Evolutionary conservation across 1,140 invertebrate species (phyloP).

Genomic region (Cecropterus lyciades): DNA sequence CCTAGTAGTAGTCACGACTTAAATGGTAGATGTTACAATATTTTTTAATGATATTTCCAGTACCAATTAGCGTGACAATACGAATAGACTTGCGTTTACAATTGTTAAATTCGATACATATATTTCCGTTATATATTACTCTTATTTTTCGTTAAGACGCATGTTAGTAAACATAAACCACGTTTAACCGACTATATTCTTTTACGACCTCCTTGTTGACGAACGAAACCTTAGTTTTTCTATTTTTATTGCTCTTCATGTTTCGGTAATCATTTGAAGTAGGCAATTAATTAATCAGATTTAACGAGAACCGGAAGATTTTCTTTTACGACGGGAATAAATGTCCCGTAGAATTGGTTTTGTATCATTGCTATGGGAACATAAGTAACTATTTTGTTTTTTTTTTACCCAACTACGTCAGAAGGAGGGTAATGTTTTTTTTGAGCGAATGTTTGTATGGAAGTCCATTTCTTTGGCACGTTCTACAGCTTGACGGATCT

Average conservation of each 20-base stretch:
- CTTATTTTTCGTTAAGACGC: not conserved
- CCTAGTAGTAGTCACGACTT: too few relatives aligned
- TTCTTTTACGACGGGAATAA: constrained; percentile 21
- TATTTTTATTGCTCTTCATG: constrained; percentile 21
- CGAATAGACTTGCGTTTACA: not conserved
- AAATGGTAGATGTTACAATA: too few relatives aligned
- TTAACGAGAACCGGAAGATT: constrained; percentile 19
- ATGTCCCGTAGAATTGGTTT: constrained; percentile 16
- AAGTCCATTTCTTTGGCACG: too few relatives aligned
- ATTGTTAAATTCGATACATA: not conserved
- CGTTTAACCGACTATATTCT: constrained; percentile 2
- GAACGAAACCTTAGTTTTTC: constrained; percentile 14
- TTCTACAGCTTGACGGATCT: too few relatives aligned
- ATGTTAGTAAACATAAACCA: not conserved
- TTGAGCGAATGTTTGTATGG: too few relatives aligned
- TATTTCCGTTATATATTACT: not conserved
- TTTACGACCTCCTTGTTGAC: constrained; percentile 3
- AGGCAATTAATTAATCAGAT: constrained; percentile 21
- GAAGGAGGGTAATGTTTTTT: too few relatives aligned
- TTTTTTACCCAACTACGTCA: too few relatives aligned
- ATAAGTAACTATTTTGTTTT: too few relatives aligned
- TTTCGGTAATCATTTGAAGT: constrained; percentile 16
- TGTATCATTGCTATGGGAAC: constrained; percentile 8
- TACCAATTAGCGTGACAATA: too few relatives aligned
- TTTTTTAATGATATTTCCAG: too few relatives aligned